A percentile compares a stretch with the other conserved stretches of the same genome.
Evolutionary conservation across 2,888 invertebrate genomes (phyloP).

Genomic region (Drosophila neonasuta): DNA sequence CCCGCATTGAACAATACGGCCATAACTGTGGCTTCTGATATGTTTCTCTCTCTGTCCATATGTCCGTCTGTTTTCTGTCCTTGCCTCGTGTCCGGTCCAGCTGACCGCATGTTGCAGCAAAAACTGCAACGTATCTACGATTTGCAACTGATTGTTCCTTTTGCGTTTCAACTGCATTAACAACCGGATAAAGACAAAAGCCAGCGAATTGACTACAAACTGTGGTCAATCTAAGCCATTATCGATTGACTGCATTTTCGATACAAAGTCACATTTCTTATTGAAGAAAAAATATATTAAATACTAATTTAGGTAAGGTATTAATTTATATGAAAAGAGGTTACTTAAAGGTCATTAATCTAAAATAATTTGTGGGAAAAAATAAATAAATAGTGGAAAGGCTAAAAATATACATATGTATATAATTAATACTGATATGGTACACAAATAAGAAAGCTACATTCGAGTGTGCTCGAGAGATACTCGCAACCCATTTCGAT

Average conservation of each 20-base stretch:
- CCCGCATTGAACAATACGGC: conserved; percentile 45
- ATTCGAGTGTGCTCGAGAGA: too few relatives aligned
- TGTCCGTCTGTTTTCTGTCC: conserved; percentile 1
- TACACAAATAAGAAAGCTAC: too few relatives aligned
- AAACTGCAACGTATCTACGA: conserved; percentile 27
- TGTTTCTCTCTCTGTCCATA: background rate
- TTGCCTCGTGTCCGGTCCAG: conserved; percentile 40
- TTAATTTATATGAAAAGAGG: too few relatives aligned
- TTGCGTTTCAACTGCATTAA: conserved; percentile 28
- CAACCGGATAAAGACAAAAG: conserved; percentile 11
- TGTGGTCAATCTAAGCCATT: conserved; percentile 9
- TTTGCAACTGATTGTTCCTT: conserved; percentile 43
- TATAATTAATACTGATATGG: too few relatives aligned
- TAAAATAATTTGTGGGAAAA: too few relatives aligned
- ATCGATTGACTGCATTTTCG: background rate
- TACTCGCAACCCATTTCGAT: too few relatives aligned
- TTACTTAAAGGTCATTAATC: too few relatives aligned
- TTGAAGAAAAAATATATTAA: background rate
- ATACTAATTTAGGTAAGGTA: too few relatives aligned
- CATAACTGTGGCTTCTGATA: conserved; percentile 23
- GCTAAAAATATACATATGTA: too few relatives aligned
- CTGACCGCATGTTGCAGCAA: conserved; percentile 48
- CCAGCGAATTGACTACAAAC: background rate
- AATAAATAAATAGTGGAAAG: too few relatives aligned
- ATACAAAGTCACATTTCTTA: too few relatives aligned